Evolutionary conservation across 2,888 invertebrate species (phyloP), one percentile per base, ranked within the genome.

Genomic region (Athetis lepigone): DNA sequence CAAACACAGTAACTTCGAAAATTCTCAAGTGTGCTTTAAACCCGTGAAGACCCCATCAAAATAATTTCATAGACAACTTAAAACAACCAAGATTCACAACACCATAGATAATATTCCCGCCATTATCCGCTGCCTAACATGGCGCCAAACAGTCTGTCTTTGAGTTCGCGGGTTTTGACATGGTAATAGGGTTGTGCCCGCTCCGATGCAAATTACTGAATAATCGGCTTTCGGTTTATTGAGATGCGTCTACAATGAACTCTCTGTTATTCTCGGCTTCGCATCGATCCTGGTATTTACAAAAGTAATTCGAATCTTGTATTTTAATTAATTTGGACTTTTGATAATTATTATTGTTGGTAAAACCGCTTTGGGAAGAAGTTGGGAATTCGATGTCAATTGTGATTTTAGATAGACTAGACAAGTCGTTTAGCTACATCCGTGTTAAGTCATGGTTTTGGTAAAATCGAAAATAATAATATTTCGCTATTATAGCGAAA

Each of bases 191-290:
- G 81, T 80, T 81, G 85, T 79, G 84, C 84, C 80, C 82, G 84
- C 80, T 74, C 79, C 72, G 88, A 92, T 92, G 92, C 90, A 92
- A 91, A 92, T 92, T 85, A 83, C 85, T 86, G 92, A 88, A 91
- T 91, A 91, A 92, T 91, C 89, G 81, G 84, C 88, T 89, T 89
- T 91, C 88, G 80, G 85, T 88, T 88, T 89, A 90, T 91, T 90
- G 88, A 88, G 88, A 90, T 89, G 87, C 88, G 83, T 83, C 80
- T 82, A 88, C 88, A 89, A 88, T 88, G 87, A 87, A 71, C 75
- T 79, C 80, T 80, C 86, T 79, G 85, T 85, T 86, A 87, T 86
- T 84, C 65, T 46, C 56, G 56, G 43, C 51, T 57, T 72, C 61
- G 64, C 72, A 85, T 85, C 80, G 86, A 88, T 85, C 81, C 65